Percentiles rank a stretch among this genome's conserved stretches.
phyloP scores from a whole-genome alignment of 2,113 vertebrate genomes.

The Dasyurus viverrinus region DNA sequence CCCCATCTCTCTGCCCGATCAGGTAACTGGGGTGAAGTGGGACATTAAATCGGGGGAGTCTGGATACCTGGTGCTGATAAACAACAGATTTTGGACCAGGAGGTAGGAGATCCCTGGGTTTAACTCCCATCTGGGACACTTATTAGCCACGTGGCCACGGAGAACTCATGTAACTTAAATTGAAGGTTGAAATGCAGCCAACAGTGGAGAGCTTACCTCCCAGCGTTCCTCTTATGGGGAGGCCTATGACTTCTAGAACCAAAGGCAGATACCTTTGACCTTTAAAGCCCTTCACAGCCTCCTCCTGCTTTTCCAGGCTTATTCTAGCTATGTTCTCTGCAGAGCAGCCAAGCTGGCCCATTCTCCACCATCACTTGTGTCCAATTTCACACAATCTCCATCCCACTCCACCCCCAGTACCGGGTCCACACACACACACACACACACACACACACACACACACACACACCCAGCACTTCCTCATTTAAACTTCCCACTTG shows the following conservation, averaged over 20 bases:
- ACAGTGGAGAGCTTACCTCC: not conserved
- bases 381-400: not conserved
- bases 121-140: not conserved
- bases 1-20: conserved; percentile 83
- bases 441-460: not conserved
- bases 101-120: not conserved
- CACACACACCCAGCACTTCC: not conserved
- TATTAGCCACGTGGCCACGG: not conserved
- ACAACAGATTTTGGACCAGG: not conserved
- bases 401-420: no score
- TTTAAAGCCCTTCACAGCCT: not conserved
- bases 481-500: not conserved
- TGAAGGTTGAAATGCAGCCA: not conserved
- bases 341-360: not conserved
- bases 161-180: not conserved
- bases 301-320: not conserved
- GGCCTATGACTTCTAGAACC: not conserved
- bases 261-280: not conserved
- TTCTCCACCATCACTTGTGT: not conserved
- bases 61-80: not conserved
- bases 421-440: not conserved
- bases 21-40: conserved; percentile 77
- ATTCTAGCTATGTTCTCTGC: not conserved
- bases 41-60: not conserved
- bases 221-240: not conserved